Base-by-base conservation (phyloP, 2,797 vertebrate genomes). In the Halcyon smyrnensis region DNA sequence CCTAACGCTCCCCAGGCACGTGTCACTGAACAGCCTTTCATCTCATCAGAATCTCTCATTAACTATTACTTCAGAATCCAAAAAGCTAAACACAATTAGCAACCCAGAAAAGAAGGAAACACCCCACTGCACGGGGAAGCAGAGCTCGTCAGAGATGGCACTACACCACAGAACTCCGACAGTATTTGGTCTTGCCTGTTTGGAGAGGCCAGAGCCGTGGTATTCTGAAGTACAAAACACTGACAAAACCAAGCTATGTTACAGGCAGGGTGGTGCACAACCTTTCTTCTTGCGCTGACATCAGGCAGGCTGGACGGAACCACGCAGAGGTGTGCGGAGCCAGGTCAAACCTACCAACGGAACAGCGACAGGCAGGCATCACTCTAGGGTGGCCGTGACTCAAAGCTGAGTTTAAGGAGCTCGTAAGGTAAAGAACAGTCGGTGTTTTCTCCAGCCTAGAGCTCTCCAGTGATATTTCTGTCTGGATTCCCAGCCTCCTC, bases 331-430 rank as follows among this genome's bases (percentile, higher is more conserved):
- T 4, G 1, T 1, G 6, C 20, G 41, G 65, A 62, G 34, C 51
- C 36, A 21, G 37, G 5, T 2, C 28, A 45, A 27, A 57, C 4
- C 41, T 30, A 56, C 30, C 15, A 41, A 69, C 14, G 1, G 2
- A 50, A 10, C n/a, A 14, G 1, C 7, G 19, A 36, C 8, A 46
- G 36, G 9, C 39, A 67, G 21, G 7, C 54, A 24, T 3, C 1
- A 0, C 7, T 51, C 11, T 2, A 24, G 21, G 25, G 24, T 4
- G 3, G 83, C 41, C 0, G 0, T 39, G 54, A n/a, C 43, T 43
- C 50, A 45, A 27, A 73, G 46, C 18, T 8, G 15, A 28, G 57
- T 6, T 54, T 15, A 32, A 56, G 36, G 15, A 56, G 17, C n/a
- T 1, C 23, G 5, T 5, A 14, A 41, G 12, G 32, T 6, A 24